Base-by-base conservation (phyloP, 2,888 invertebrate species). In the Sminthurinus aureus region DNA sequence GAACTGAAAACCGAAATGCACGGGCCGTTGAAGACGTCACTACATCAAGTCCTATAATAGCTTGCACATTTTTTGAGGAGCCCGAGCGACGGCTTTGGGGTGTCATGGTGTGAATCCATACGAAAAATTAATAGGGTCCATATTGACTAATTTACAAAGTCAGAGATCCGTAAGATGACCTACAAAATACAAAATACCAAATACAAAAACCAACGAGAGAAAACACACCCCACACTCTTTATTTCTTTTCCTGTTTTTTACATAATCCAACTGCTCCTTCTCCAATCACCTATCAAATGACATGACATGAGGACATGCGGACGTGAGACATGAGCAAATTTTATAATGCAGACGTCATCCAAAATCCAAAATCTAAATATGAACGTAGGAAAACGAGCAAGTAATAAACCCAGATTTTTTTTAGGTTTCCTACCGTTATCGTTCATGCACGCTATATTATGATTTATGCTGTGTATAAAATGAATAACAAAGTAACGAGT, bases 121-220 rank as follows among this genome's bases (percentile, higher is more conserved):
- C 52, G 82, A 78, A 69, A 82, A 82, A 82, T 82, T 77, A 82
- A 82, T 82, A 77, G 77, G 82, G 26, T 50, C 82, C 82, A 82
- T 73, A 78, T 82, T 82, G 82, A 77, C 82, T 77, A 77, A 82
- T 82, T 82, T 58, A 73, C 67, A 38, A 51, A 76, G 77, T 77
- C 82, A 82, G 51, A 74, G 81, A 81, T 81, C 81, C 74, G 81
- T 81, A 75, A 74, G 81, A 81, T 81, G 81, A 81, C 81, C 81
- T 73, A 81, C 81, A 81, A 74, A 79, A 67, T 18, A 13, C 74
- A 76, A 51, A 78, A 22, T n/a, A 38, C 52, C 26, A 26, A 69
- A n/a, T n/a, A n/a, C 74, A 76, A 51, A 78, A 22, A 38, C 52
- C 26, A 26, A 69, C 67, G 22, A 69, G 20, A 69, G n/a, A 22